Evolutionary conservation across 2,888 invertebrate genomes (phyloP).

Genomic region (Hoplodrina blanda): DNA sequence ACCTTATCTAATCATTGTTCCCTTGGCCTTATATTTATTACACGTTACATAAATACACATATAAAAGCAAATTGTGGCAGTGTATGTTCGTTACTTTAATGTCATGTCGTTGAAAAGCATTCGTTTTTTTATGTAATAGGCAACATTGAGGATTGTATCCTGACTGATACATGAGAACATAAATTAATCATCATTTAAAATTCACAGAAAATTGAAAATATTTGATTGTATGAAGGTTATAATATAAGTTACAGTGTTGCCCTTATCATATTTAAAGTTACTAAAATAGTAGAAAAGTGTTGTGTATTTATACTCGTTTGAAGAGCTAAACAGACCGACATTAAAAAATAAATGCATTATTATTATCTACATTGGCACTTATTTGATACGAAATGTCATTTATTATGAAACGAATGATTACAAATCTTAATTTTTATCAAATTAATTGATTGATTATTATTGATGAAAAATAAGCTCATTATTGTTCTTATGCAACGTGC

Average conservation of each 20-base stretch:
- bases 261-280: conserved; percentile 9
- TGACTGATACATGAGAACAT: neutral
- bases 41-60: conserved; percentile 55
- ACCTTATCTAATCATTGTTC: conserved; percentile 73
- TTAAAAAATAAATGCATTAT: conserved; percentile 70
- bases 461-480: conserved; percentile 21
- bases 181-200: neutral
- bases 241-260: conserved; percentile 15
- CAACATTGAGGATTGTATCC: conserved; percentile 8
- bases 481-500: neutral
- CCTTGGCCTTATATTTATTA: conserved; percentile 72
- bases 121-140: conserved; percentile 16
- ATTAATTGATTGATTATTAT: conserved; percentile 35
- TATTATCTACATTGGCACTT: conserved; percentile 69
- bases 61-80: conserved; percentile 76
- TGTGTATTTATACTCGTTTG: conserved; percentile 8
- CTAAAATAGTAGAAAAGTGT: conserved; percentile 22
- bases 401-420: conserved; percentile 26
- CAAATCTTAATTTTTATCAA: conserved; percentile 24
- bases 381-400: conserved; percentile 37
- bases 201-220: neutral
- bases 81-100: conserved; percentile 62
- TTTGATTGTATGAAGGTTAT: neutral
- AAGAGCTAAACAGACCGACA: conserved; percentile 30
- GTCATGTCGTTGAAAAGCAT: conserved; percentile 40